A percentile compares a stretch with the other conserved stretches of the same genome.
Conservation (phyloP, 2,888 invertebrate genomes). For the Himalopsyche japonica region DNA sequence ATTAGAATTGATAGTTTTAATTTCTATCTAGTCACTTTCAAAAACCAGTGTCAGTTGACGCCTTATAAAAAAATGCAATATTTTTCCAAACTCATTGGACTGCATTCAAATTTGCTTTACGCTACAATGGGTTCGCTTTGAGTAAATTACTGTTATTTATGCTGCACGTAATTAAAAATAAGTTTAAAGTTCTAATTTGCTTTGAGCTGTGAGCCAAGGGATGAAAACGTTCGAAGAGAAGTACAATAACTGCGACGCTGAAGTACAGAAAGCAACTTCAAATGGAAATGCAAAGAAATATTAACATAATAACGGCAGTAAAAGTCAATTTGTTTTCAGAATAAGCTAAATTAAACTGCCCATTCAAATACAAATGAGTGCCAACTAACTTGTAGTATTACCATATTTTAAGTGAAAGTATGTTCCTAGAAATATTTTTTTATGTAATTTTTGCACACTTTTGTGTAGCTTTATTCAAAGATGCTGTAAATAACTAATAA, state of each 20-base stretch:
- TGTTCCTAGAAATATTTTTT: too few relatives aligned
- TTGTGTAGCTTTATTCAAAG: too few relatives aligned
- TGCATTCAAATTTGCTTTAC: background rate
- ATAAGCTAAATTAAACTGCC: background rate
- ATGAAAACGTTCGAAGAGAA: background rate
- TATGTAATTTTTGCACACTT: too few relatives aligned
- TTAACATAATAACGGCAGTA: background rate
- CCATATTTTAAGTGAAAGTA: too few relatives aligned
- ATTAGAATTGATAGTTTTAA: too few relatives aligned
- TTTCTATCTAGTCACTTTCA: too few relatives aligned
- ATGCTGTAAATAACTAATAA: too few relatives aligned
- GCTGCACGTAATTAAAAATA: background rate
- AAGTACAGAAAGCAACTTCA: background rate
- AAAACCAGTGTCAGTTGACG: background rate
- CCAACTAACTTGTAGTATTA: too few relatives aligned
- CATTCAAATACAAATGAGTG: background rate
- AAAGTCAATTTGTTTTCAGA: background rate
- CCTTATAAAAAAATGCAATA: background rate
- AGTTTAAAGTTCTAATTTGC: background rate
- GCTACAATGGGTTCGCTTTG: background rate
- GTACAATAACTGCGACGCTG: background rate
- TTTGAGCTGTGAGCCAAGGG: background rate
- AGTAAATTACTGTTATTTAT: conserved; percentile 1
- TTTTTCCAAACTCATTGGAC: background rate
- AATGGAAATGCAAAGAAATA: background rate